Conservation (phyloP, 2,113 vertebrate species). For the Tupaia tana region DNA sequence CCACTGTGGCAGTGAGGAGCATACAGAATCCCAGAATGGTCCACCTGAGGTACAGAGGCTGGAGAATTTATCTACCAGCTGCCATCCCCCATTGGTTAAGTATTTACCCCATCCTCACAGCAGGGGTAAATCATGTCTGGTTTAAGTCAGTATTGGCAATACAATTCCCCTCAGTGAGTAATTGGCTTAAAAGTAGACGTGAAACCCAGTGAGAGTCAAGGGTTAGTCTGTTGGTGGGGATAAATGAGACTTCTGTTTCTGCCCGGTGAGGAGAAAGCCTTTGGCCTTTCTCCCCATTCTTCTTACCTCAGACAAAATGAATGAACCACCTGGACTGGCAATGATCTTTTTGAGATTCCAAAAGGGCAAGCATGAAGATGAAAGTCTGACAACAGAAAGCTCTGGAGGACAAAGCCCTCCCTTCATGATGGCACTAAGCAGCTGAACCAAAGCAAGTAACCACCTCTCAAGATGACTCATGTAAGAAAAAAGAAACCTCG, state of each 20-base stretch:
- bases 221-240: too few relatives aligned
- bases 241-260: not conserved
- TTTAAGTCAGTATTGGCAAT: not conserved
- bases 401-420: not conserved
- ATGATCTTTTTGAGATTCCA: not conserved
- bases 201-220: not conserved
- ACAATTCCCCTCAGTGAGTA: not conserved
- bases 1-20: not conserved
- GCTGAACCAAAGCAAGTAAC: not conserved
- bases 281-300: not conserved
- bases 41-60: not conserved
- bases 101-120: too few relatives aligned
- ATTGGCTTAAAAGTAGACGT: not conserved
- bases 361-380: not conserved
- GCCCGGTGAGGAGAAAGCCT: not conserved
- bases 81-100: too few relatives aligned
- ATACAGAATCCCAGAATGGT: not conserved
- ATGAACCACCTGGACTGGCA: not conserved
- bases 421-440: not conserved
- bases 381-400: not conserved
- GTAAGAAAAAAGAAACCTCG: too few relatives aligned
- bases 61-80: not conserved
- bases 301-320: not conserved
- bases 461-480: not conserved
- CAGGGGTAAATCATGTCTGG: not conserved